Evolutionary conservation across 1,140 invertebrate genomes (phyloP), one percentile per base, ranked within the genome.

Genomic region (Drosophila funebris): DNA sequence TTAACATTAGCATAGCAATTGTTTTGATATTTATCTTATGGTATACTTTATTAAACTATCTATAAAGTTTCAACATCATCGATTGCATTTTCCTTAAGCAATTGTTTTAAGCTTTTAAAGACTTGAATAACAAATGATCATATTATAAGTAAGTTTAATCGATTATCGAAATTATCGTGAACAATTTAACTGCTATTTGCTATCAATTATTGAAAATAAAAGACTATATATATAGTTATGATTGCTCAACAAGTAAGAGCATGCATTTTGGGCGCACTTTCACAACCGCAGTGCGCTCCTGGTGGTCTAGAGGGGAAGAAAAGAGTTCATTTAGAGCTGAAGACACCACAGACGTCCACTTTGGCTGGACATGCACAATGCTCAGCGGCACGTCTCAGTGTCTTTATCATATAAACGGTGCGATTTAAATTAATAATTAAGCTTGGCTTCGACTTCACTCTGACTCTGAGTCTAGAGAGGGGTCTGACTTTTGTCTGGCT

Each of bases 351-450:
- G n/a, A n/a, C n/a, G 22, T 24, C 29, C 13, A 24, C 57, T 53
- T 52, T 33, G 57, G 48, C 54, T 78, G 76, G 60, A 67, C 81
- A 84, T 84, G 81, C 82, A 85, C 81, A 77, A 77, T 87, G 81
- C 81, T 76, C 80, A 79, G 73, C 78, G 81, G 81, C 77, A 81
- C 77, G 80, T 81, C 73, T 74, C 77, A 87, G 77, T 81, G 78
- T 85, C 77, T 84, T 84, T 87, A 84, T 84, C 81, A 84, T 87
- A 84, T 84, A 84, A 84, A 84, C 82, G 81, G 82, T 87, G 74
- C 82, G 81, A 78, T 85, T 85, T 85, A 85, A 87, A 85, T 85
- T 85, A 85, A 85, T 85, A 85, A 85, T 85, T 87, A 87, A 81
- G 66, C 56, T 43, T 16, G 56, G 64, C 63, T 78, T 31, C 33